These are phyloP conservation scores for Barnardius zonarius DNA, from an alignment of 2,113 vertebrate genomes.

Conservation along the genomic window DNA sequence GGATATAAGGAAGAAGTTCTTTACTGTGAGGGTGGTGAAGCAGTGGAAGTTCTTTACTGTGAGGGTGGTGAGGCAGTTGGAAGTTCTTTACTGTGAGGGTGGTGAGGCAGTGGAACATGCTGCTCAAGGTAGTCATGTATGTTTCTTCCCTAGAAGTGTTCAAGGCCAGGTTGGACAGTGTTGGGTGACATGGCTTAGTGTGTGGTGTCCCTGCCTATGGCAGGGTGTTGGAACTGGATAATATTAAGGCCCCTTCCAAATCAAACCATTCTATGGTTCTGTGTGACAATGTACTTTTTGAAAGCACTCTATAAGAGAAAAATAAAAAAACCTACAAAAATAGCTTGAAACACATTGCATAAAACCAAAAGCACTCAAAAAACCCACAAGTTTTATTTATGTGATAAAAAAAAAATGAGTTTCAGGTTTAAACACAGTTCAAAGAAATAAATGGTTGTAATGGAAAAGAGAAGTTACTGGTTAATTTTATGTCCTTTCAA, in stretches of 20 bases:
- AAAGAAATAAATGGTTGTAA: not conserved
- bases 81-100: too few species aligned
- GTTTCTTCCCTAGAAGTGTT: not conserved
- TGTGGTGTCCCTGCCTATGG: not conserved
- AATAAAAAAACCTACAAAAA: not conserved
- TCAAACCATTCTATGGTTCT: not conserved
- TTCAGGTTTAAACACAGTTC: not conserved
- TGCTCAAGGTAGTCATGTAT: not conserved
- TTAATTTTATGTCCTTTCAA: not conserved
- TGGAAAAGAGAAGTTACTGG: not conserved
- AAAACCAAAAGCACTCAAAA: not conserved
- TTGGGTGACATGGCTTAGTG: not conserved
- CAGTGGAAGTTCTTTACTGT: not conserved
- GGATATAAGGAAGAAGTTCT: not conserved
- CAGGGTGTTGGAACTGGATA: not conserved
- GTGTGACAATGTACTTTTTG: not conserved
- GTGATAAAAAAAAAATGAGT: not conserved
- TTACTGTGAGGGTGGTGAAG: not conserved
- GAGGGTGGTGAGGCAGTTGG: not conserved
- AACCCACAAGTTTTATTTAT: accelerated
- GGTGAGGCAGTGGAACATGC: not conserved
- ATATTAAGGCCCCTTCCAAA: not conserved
- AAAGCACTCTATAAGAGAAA: not conserved
- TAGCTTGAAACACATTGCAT: not conserved
- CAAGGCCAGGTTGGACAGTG: not conserved